Evolutionary conservation across 2,888 invertebrate genomes (phyloP).

Genomic region (Aphodius granarius): DNA sequence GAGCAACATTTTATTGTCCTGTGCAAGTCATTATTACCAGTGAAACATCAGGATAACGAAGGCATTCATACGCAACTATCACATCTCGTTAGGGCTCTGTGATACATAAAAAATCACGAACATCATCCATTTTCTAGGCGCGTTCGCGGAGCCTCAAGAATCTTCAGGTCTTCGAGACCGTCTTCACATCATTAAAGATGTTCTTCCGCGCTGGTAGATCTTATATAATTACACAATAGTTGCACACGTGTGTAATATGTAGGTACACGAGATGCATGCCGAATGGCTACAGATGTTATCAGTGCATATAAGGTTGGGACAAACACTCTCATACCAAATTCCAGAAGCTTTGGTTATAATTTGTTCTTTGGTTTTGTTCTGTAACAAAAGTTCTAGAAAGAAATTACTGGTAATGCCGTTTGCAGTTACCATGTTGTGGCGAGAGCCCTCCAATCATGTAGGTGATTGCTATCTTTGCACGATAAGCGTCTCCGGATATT

Average conservation of each 20-base stretch:
- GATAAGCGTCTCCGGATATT: too few relatives aligned
- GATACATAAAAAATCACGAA: not conserved
- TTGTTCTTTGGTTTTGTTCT: too few relatives aligned
- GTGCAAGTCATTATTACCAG: not conserved
- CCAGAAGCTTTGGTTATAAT: too few relatives aligned
- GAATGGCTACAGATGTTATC: too few relatives aligned
- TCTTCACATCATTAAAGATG: not conserved
- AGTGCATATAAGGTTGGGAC: too few relatives aligned
- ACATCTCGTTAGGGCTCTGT: not conserved
- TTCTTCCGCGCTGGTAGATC: not conserved
- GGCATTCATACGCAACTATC: not conserved
- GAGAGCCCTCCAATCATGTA: too few relatives aligned
- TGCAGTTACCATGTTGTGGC: too few relatives aligned
- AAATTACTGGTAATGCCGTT: too few relatives aligned
- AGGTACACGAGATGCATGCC: not conserved
- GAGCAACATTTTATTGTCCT: not conserved
- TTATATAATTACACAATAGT: not conserved
- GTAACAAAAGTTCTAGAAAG: too few relatives aligned
- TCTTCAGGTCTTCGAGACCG: not conserved
- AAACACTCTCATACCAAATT: too few relatives aligned
- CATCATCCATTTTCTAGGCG: not conserved
- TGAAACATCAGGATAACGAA: not conserved
- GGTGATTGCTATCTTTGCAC: too few relatives aligned
- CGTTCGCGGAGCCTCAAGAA: not conserved
- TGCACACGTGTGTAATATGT: not conserved